phyloP scores from a whole-genome alignment of 2,797 vertebrate genomes.

The Scarus forsteni region DNA sequence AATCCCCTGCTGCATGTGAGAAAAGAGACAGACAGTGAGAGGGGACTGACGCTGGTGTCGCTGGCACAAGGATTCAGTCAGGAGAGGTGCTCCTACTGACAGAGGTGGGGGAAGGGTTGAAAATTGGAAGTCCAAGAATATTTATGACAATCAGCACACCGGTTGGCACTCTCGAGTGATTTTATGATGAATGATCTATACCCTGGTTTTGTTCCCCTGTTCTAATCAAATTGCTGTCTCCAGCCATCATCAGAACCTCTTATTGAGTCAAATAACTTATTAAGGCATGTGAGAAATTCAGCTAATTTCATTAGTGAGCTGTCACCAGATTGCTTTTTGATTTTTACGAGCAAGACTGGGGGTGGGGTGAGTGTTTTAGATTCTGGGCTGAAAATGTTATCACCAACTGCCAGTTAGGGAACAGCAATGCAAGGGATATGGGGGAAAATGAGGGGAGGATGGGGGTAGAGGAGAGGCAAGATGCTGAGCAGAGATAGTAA shows the following conservation, averaged over 20 bases:
- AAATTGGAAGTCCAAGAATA: conserved; percentile 76
- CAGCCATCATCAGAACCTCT: conserved; percentile 73
- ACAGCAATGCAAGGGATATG: conserved; percentile 74
- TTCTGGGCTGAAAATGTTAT: conserved; percentile 80
- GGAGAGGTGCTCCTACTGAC: conserved; percentile 51
- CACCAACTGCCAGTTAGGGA: conserved; percentile 76
- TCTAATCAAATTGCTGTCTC: conserved; percentile 34
- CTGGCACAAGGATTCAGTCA: conserved; percentile 64
- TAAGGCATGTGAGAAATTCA: conserved; percentile 88
- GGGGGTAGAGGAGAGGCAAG: conserved; percentile 41
- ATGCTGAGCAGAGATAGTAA: conserved; percentile 50
- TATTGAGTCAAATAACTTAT: conserved; percentile 92
- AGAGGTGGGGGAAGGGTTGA: conserved; percentile 36
- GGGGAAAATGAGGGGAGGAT: conserved; percentile 58
- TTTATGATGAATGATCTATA: conserved; percentile 77
- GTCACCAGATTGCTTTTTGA: conserved; percentile 72
- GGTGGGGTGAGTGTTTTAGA: conserved; percentile 41
- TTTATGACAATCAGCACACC: conserved; percentile 92
- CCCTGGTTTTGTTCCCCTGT: conserved; percentile 18
- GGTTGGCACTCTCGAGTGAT: conserved; percentile 83
- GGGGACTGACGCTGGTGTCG: conserved; percentile 30
- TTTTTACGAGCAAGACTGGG: conserved; percentile 70
- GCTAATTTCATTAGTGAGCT: conserved; percentile 87
- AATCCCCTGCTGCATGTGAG: conserved; percentile 71
- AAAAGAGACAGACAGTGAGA: conserved; percentile 45